Evolutionary conservation across 2,797 vertebrate genomes (phyloP).

Genomic region (Xiphophorus birchmanni): DNA sequence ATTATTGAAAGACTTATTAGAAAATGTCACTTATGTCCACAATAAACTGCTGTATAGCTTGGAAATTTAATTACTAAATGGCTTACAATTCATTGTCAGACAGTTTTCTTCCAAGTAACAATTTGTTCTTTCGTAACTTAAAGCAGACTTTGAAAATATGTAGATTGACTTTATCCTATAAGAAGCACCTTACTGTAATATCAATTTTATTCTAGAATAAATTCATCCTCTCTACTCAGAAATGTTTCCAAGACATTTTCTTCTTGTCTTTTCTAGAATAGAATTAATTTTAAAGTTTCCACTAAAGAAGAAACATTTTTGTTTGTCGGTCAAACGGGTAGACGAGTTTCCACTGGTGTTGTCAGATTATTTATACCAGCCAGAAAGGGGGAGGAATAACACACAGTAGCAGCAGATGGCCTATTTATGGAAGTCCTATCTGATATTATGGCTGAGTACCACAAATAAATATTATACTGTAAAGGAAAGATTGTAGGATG

Average conservation of each 20-base stretch:
- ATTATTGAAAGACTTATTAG: neutral
- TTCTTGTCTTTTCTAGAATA: neutral
- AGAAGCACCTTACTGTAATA: neutral
- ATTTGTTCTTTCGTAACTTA: neutral
- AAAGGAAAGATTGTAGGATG: slow-evolving; percentile 55
- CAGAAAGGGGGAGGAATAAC: slow-evolving; percentile 45
- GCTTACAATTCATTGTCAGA: neutral
- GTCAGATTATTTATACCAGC: slow-evolving; percentile 53
- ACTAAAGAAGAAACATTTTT: neutral
- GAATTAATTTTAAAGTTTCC: neutral
- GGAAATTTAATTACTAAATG: neutral
- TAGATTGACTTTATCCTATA: neutral
- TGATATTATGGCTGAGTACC: slow-evolving; percentile 64
- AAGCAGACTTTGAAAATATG: neutral
- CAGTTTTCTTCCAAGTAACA: neutral
- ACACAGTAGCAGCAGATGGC: slow-evolving; percentile 41
- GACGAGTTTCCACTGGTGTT: slow-evolving; percentile 36
- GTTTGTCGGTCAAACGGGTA: slow-evolving; percentile 10
- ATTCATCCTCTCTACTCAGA: neutral
- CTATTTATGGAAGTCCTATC: slow-evolving; percentile 66
- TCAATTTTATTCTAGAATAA: neutral
- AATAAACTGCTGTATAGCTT: neutral
- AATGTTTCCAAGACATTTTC: neutral
- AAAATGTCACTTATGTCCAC: neutral
- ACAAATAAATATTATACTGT: slow-evolving; percentile 66